These are phyloP conservation scores for Hypomecis punctinalis DNA, from an alignment of 2,888 invertebrate genomes.

Conservation along the genomic window DNA sequence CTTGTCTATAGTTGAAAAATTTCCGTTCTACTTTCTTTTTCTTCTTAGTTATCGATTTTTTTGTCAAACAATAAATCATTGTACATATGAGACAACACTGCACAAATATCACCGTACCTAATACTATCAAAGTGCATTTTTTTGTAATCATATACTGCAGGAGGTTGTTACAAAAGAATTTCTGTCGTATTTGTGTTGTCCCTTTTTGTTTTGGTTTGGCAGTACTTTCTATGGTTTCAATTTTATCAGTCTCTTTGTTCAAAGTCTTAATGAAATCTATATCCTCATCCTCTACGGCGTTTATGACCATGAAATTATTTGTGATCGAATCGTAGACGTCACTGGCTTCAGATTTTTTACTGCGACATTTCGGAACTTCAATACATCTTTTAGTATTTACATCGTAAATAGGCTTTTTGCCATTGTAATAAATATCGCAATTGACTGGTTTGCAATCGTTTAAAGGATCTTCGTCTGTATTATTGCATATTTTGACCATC, in stretches of 20 bases:
- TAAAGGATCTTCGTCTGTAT: constrained; percentile 66
- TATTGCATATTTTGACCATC: constrained; percentile 52
- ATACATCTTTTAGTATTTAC: constrained; percentile 56
- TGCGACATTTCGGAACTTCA: constrained; percentile 54
- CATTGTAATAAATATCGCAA: constrained; percentile 71
- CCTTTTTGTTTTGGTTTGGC: neutral
- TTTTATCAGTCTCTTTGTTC: constrained; percentile 49
- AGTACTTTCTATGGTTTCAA: constrained; percentile 46
- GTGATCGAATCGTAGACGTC: constrained; percentile 59
- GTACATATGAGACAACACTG: constrained; percentile 68
- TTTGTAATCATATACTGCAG: constrained; percentile 44
- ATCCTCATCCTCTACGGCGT: constrained; percentile 57
- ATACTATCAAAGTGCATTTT: constrained; percentile 52
- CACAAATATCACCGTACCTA: constrained; percentile 53
- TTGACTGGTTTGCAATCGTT: constrained; percentile 70
- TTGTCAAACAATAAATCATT: constrained; percentile 59
- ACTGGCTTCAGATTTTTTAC: constrained; percentile 44
- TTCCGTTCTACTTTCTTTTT: constrained; percentile 60
- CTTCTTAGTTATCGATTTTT: constrained; percentile 50
- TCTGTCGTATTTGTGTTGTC: constrained; percentile 5
- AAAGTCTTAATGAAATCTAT: constrained; percentile 59
- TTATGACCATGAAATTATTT: constrained; percentile 58
- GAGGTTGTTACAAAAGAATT: neutral
- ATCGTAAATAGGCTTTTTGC: constrained; percentile 58
- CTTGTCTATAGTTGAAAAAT: constrained; percentile 68